Evolutionary conservation across 1,140 invertebrate species (phyloP).

Genomic region (Bombus picipes): DNA sequence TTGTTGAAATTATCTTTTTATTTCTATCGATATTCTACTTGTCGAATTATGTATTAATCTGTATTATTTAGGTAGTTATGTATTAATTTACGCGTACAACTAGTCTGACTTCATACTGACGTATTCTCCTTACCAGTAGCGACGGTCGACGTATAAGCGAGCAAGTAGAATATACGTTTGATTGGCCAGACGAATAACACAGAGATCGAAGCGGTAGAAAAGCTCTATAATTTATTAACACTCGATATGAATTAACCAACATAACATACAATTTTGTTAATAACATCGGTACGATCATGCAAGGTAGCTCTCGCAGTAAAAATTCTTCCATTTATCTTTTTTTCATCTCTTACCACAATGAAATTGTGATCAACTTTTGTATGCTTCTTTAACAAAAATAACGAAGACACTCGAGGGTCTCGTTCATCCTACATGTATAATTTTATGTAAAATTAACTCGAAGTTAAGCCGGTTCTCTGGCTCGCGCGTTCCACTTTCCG

Average conservation of each 20-base stretch:
- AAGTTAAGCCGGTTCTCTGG: conserved; percentile 46
- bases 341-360: too few relatives aligned
- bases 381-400: too few relatives aligned
- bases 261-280: accelerated
- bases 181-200: not conserved
- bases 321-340: too few relatives aligned
- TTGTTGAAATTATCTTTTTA: not conserved
- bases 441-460: conserved; percentile 58
- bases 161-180: not conserved
- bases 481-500: not conserved
- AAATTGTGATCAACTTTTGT: too few relatives aligned
- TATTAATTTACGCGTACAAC: not conserved
- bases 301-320: too few relatives aligned
- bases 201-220: accelerated
- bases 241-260: too few relatives aligned
- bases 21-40: not conserved
- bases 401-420: too few relatives aligned
- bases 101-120: not conserved
- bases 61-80: not conserved
- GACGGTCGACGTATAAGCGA: not conserved
- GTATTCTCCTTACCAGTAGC: not conserved
- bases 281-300: too few relatives aligned
- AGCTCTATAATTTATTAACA: too few relatives aligned
- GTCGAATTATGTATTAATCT: not conserved
- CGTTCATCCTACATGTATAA: not conserved